Evolutionary conservation across 2,888 invertebrate species (phyloP), one percentile per base, ranked within the genome.

Genomic region (Cancer borealis): DNA sequence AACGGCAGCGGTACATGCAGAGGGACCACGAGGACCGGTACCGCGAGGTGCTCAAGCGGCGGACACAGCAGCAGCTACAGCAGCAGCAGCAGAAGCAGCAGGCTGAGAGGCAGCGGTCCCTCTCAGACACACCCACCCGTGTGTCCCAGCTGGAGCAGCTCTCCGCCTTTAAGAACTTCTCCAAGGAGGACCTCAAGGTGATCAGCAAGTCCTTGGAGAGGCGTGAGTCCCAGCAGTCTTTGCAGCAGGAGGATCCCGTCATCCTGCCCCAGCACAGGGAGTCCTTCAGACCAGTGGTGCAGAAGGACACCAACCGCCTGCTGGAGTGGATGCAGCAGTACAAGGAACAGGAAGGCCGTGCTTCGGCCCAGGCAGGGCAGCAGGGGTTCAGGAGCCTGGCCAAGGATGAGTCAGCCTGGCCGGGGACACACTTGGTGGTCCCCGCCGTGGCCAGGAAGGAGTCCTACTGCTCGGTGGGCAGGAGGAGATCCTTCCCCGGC

Each of bases 161-260:
- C 39, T 91, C 95, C 10, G 94, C 94, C 26, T 95, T 95, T 90
- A 93, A 92, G 17, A 92, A 93, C 21, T 95, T 95, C 73, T 95
- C 95, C 21, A 66, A 60, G 73, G 95, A 95, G 14, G 95, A 95
- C 87, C 91, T 95, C 0, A 49, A 94, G 47, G 95, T 95, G 5
- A 95, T 95, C 73, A 95, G 95, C 10, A 95, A 95, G 87, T 95
- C 95, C 21, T 91, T 95, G n/a, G 88, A 93, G 30, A 79, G 93
- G 47, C 90, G 95, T 1, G 92, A 93, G 60, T 95, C 95, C n/a
- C 90, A 45, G 26, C 60, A 91, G 88, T 95, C 95, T 10, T 30
- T 49, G 3, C 87, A 47, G 17, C 46, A 46, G 39, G 79, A 73
- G 30, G 89, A 26, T 3, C 26, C 93, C 12, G 60, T 92, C 49